Conservation (phyloP, 2,888 invertebrate genomes). For the Lasius platythorax region DNA sequence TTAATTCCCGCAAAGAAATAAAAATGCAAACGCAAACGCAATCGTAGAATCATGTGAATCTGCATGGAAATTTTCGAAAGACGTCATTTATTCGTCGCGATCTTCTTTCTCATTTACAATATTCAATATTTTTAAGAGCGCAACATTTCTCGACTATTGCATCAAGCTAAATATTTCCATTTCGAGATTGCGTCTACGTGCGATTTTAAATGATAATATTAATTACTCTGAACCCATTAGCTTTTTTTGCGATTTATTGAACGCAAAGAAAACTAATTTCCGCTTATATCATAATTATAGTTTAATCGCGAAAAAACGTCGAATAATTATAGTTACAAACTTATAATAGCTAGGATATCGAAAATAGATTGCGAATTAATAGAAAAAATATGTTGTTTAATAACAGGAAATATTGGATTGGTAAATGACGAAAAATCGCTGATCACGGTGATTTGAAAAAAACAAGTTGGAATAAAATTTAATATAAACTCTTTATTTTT, state of each 20-base stretch:
- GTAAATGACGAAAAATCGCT: not conserved
- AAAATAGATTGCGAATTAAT: not conserved
- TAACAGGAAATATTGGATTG: not conserved
- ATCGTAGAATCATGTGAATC: not conserved
- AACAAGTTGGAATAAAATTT: not conserved
- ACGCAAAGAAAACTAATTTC: not conserved
- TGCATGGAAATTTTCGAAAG: not conserved
- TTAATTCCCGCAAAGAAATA: not conserved
- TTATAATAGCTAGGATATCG: not conserved
- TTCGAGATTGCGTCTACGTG: slow-evolving; percentile 38
- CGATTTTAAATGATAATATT: slow-evolving; percentile 53
- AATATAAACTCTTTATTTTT: slow-evolving; percentile 46
- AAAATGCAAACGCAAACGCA: not conserved
- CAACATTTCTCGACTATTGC: slow-evolving; percentile 73
- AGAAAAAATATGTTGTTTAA: not conserved
- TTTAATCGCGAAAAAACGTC: not conserved
- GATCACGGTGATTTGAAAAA: not conserved
- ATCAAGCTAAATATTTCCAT: slow-evolving; percentile 73
- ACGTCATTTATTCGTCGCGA: not conserved
- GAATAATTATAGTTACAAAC: not conserved
- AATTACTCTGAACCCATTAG: slow-evolving; percentile 52
- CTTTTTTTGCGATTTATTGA: not conserved
- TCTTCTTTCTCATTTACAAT: not conserved
- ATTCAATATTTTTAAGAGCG: slow-evolving; percentile 45
- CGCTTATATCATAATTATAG: not conserved